A percentile compares a stretch with the other conserved stretches of the same genome.
Conservation (phyloP, 2,888 invertebrate genomes). For the Eristalis arbustorum region DNA sequence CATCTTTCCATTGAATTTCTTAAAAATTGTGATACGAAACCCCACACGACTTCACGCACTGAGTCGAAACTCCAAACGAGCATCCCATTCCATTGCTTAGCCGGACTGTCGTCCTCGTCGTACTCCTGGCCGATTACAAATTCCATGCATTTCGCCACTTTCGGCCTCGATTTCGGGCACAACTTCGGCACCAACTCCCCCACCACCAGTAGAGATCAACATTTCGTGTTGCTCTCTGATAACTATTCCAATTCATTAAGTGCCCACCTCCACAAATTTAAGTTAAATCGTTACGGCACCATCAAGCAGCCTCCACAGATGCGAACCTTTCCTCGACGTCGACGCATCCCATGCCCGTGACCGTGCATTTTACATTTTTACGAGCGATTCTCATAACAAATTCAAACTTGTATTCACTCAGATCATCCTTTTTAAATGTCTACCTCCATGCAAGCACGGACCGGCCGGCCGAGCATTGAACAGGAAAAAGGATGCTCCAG, state of each 20-base stretch:
- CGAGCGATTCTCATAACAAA: slow-evolving; percentile 32
- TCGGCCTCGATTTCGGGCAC: too few relatives aligned
- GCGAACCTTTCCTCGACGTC: neutral
- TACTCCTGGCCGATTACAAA: too few relatives aligned
- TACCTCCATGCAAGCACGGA: neutral
- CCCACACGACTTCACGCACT: too few relatives aligned
- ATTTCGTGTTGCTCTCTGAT: neutral
- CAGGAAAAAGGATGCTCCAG: neutral
- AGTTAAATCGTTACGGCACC: slow-evolving; percentile 10
- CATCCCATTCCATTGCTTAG: too few relatives aligned
- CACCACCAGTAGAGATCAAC: too few relatives aligned
- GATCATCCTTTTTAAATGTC: slow-evolving; percentile 28
- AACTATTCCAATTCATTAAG: neutral
- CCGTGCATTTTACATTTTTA: slow-evolving; percentile 33
- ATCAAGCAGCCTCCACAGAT: neutral
- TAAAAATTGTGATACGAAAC: too few relatives aligned
- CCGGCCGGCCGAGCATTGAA: neutral
- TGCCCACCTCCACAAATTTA: neutral
- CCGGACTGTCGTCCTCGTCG: too few relatives aligned
- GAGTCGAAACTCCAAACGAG: too few relatives aligned
- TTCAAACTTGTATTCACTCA: slow-evolving; percentile 9
- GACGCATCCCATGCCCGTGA: neutral
- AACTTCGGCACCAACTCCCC: too few relatives aligned
- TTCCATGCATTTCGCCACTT: too few relatives aligned
- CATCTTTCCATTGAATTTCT: too few relatives aligned